Percentiles rank a stretch among this genome's conserved stretches.
These are phyloP conservation scores for Conus betulinus DNA, from an alignment of 1,140 invertebrate genomes.

Conservation along the genomic window DNA sequence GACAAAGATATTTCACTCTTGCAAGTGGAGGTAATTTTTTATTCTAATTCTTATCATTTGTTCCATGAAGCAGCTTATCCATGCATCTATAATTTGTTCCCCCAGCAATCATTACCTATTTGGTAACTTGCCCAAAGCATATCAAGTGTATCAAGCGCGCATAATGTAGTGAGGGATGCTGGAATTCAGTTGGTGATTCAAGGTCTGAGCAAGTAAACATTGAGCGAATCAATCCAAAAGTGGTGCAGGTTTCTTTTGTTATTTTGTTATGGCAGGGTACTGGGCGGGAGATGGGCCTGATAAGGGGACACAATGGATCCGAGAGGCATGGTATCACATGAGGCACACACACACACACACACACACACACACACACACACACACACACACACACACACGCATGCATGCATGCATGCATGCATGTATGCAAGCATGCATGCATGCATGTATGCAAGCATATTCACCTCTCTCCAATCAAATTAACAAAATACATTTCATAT, in stretches of 20 bases:
- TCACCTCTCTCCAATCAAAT: too few species aligned
- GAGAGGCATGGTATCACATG: background rate
- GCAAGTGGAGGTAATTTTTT: background rate
- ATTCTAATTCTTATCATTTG: background rate
- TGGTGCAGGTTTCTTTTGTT: slow-evolving; percentile 8
- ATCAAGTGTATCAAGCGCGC: background rate
- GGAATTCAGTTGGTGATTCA: background rate
- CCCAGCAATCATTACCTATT: background rate
- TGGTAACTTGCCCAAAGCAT: background rate
- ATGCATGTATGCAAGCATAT: background rate
- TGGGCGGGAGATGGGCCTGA: background rate
- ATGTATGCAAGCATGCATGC: background rate
- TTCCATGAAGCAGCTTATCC: background rate
- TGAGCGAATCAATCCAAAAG: background rate
- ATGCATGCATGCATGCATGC: background rate
- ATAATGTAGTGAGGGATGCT: background rate
- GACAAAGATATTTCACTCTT: background rate
- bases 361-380: too few species aligned
- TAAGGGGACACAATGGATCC: slow-evolving; percentile 15
- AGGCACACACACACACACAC: too few species aligned
- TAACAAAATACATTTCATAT: too few species aligned
- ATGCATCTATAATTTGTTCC: background rate
- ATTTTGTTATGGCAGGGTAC: slow-evolving; percentile 3
- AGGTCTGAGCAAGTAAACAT: slow-evolving; percentile 17
- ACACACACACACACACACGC: too few species aligned